These are phyloP conservation scores for Cydia splendana DNA, from an alignment of 1,140 invertebrate genomes.

Conservation along the genomic window DNA sequence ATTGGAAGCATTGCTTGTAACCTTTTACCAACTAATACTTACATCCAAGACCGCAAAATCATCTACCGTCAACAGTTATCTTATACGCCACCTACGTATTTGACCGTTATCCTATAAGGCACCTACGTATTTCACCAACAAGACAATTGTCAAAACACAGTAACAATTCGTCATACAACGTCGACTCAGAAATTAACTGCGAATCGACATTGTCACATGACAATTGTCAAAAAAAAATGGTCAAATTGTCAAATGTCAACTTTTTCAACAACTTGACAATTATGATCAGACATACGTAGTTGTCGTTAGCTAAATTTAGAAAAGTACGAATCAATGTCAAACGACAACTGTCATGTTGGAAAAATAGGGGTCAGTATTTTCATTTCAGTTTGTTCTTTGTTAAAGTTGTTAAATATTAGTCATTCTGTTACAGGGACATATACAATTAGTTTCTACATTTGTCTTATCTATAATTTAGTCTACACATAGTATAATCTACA, in stretches of 20 bases:
- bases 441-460: conserved; percentile 22
- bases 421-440: conserved; percentile 12
- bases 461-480: conserved; percentile 7
- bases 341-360: neutral
- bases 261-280: too few relatives aligned
- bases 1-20: neutral
- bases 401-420: conserved; percentile 20
- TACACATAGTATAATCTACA: neutral
- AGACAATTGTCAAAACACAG: too few relatives aligned
- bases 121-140: too few relatives aligned
- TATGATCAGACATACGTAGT: too few relatives aligned
- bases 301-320: too few relatives aligned
- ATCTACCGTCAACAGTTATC: neutral
- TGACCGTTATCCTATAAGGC: too few relatives aligned
- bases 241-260: too few relatives aligned
- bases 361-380: neutral
- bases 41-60: neutral
- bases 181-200: neutral
- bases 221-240: neutral
- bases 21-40: neutral
- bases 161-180: too few relatives aligned
- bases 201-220: neutral
- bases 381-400: neutral
- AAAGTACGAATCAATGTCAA: neutral
- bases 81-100: too few relatives aligned